phyloP scores from a whole-genome alignment of 2,797 vertebrate genomes.

The Carcharodon carcharias region DNA sequence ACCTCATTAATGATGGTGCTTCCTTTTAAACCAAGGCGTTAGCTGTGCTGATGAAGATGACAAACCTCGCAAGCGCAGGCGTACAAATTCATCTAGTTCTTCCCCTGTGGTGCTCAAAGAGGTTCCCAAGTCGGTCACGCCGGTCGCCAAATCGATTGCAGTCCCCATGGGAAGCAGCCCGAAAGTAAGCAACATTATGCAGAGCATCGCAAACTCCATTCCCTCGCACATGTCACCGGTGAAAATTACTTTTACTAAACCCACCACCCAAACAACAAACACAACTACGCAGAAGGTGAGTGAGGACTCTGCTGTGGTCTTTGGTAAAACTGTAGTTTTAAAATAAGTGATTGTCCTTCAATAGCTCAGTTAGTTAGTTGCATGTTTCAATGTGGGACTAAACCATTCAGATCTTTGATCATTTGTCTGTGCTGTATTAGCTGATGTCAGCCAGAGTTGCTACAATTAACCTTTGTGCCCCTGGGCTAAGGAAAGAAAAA shows the following conservation, averaged over 20 bases:
- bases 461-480: neutral
- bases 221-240: conserved; percentile 96
- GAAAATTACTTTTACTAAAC: conserved; percentile 98
- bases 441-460: neutral
- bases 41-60: conserved; percentile 97
- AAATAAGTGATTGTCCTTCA: neutral
- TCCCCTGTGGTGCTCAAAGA: conserved; percentile 91
- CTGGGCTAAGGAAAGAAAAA: no score
- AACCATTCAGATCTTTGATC: no score
- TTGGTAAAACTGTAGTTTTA: conserved; percentile 38
- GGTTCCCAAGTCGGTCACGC: conserved; percentile 74
- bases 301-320: conserved; percentile 42
- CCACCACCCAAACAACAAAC: conserved; percentile 88
- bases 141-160: conserved; percentile 79
- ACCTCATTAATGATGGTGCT: neutral
- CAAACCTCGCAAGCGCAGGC: conserved; percentile 90
- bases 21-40: conserved; percentile 64
- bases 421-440: neutral
- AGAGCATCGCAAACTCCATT: conserved; percentile 96
- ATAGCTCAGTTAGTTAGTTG: neutral
- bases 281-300: conserved; percentile 91
- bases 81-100: conserved; percentile 91
- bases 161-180: conserved; percentile 85
- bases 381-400: neutral
- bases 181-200: conserved; percentile 99